phyloP scores from a whole-genome alignment of 2,113 vertebrate species.

The Atractosteus spatula region DNA sequence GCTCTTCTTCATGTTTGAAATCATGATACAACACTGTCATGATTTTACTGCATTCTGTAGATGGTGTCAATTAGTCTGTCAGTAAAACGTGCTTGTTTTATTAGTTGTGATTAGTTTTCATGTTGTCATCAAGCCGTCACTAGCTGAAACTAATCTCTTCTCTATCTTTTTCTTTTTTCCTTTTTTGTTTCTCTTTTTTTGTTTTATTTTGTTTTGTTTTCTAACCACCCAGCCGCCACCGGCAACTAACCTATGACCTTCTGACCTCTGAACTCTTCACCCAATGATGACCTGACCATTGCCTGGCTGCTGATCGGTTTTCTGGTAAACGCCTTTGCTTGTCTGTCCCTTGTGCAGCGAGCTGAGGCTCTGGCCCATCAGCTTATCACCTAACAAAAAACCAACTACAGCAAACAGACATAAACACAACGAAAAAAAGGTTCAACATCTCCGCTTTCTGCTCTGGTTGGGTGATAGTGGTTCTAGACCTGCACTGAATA shows the following conservation, averaged over 20 bases:
- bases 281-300: constrained; percentile 99
- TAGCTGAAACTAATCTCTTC: constrained; percentile 99
- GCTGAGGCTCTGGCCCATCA: constrained; percentile 82
- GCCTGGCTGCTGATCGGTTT: constrained; percentile 97
- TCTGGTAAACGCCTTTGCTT: constrained; percentile 93
- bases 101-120: constrained; percentile 93
- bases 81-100: constrained; percentile 81
- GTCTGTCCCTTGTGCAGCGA: constrained; percentile 82
- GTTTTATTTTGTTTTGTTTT: constrained; percentile 75
- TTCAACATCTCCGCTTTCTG: constrained; percentile 61
- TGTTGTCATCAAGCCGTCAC: constrained; percentile 99
- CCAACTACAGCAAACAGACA: constrained; percentile 14
- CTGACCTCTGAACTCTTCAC: constrained; percentile 98
- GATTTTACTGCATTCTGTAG: constrained; percentile 86
- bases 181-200: constrained; percentile 66
- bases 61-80: constrained; percentile 77
- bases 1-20: constrained; percentile 78
- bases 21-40: constrained; percentile 83
- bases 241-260: constrained; percentile 99
- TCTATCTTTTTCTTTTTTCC: constrained; percentile 89
- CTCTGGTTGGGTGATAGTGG: constrained; percentile 75
- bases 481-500: constrained; percentile 88
- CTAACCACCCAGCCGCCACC: constrained; percentile 99
- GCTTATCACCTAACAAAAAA: constrained; percentile 77
- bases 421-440: constrained; percentile 47